phyloP scores from a whole-genome alignment of 1,140 invertebrate genomes.

The Pygmarrhopalites habei region DNA sequence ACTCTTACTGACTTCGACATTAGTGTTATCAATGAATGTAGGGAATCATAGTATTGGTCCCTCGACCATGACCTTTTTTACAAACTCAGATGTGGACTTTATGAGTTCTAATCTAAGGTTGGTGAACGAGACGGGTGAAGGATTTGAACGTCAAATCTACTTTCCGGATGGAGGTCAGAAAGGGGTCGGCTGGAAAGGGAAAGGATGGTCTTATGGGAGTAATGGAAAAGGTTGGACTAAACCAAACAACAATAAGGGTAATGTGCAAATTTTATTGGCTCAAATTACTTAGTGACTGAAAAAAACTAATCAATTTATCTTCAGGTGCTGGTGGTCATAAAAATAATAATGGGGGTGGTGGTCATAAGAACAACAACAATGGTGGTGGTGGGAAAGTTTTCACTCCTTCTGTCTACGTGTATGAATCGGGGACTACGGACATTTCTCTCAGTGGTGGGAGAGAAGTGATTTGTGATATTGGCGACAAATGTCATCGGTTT shows the following conservation, averaged over 20 bases:
- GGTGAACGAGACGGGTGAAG: no score
- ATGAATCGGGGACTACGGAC: background rate
- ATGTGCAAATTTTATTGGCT: no score
- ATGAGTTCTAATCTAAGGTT: no score
- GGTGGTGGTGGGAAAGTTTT: background rate
- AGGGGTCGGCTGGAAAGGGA: no score
- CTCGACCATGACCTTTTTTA: no score
- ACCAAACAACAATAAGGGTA: no score
- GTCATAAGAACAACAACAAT: background rate
- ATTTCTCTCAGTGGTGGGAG: background rate
- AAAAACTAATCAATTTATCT: background rate
- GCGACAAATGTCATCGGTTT: slow-evolving; percentile 28
- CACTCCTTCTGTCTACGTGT: background rate
- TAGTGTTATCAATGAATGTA: no score
- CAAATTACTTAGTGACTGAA: no score
- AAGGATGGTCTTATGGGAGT: slow-evolving; percentile 2
- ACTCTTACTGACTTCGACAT: background rate
- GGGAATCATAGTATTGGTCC: no score
- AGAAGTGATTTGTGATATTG: slow-evolving; percentile 19
- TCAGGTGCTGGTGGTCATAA: background rate
- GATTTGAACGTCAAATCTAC: background rate
- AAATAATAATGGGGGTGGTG: slow-evolving; percentile 8
- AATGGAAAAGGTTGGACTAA: no score
- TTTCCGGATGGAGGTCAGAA: background rate
- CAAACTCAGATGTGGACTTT: no score